Percentiles rank a stretch among this genome's conserved stretches.
Conservation (phyloP, 2,888 invertebrate species). For the Meteorus colon region DNA sequence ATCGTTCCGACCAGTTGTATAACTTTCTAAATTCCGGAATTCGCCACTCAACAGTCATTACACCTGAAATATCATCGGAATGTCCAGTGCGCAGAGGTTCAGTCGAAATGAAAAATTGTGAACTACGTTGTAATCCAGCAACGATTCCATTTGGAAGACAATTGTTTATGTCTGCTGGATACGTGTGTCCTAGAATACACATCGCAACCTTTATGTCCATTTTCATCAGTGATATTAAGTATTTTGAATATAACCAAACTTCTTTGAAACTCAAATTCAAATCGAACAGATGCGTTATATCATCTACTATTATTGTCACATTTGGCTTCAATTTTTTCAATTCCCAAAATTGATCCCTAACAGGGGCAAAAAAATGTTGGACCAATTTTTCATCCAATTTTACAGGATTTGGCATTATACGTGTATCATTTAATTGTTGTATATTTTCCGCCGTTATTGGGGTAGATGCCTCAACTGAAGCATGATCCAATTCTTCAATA, state of each 20-base stretch:
- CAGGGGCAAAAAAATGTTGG: slow-evolving; percentile 71
- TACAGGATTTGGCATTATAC: slow-evolving; percentile 55
- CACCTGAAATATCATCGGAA: slow-evolving; percentile 84
- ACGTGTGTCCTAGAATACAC: slow-evolving; percentile 65
- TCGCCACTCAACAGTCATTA: slow-evolving; percentile 76
- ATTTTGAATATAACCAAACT: slow-evolving; percentile 70
- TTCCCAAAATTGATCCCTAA: slow-evolving; percentile 71
- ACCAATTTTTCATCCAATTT: slow-evolving; percentile 68
- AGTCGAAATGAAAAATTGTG: slow-evolving; percentile 79
- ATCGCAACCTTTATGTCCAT: slow-evolving; percentile 57
- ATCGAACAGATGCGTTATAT: slow-evolving; percentile 82
- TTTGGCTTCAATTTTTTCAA: slow-evolving; percentile 70
- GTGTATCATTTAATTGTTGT: slow-evolving; percentile 45
- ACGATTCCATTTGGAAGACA: slow-evolving; percentile 74
- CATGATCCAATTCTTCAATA: slow-evolving; percentile 70
- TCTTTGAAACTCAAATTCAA: slow-evolving; percentile 76
- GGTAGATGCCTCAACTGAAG: slow-evolving; percentile 71
- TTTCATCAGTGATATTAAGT: slow-evolving; percentile 62
- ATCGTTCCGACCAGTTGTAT: slow-evolving; percentile 63
- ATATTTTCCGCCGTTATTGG: slow-evolving; percentile 65
- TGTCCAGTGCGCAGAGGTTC: slow-evolving; percentile 82
- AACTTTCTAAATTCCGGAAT: slow-evolving; percentile 58
- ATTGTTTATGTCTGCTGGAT: slow-evolving; percentile 75
- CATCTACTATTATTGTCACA: slow-evolving; percentile 81
- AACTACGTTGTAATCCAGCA: slow-evolving; percentile 78